Evolutionary conservation across 2,888 invertebrate species (phyloP), one percentile per base, ranked within the genome.

Genomic region (Cerceris rybyensis): DNA sequence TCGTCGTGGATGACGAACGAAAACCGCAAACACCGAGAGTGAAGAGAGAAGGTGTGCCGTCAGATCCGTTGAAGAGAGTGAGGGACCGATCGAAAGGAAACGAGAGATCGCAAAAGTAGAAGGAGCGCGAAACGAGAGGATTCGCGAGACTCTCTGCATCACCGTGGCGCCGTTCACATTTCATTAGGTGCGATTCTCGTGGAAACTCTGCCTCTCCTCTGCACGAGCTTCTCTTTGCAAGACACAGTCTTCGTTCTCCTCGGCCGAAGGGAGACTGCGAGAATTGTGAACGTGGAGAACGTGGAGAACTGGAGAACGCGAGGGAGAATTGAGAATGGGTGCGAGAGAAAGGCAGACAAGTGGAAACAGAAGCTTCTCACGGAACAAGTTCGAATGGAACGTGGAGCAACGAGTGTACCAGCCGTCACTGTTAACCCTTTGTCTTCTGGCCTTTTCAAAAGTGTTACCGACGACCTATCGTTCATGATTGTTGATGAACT

Each of bases 91-190:
- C 28, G 28, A 28, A 28, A 28, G 28, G 28, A 28, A 28, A 28
- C 28, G 28, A 28, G 28, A 28, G 28, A 28, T 28, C 28, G 28
- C 28, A 28, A 28, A 28, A 28, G 28, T 28, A 4, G 28, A 28
- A 7, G 8, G 89, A 85, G 87, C 86, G 83, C 86, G 88, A 87
- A 39, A 17, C 17, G 58, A 75, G 41, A 52, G 58, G 67, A 41
- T 67, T 43, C 67, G 52, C 49, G 63, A 42, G 49, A 73, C 63
- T 71, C 78, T 61, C 61, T 74, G 71, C 79, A 74, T 55, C 72
- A 60, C 55, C 75, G 75, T 69, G 69, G 68, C 75, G 83, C 73
- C 84, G 84, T 75, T 78, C 79, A 73, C 75, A 81, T 84, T 84
- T 83, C 75, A 84, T 84, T 84, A 83, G 81, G 73, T 17, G 70